Base-by-base conservation (phyloP, 1,140 invertebrate genomes). In the Micrasema longulum region DNA sequence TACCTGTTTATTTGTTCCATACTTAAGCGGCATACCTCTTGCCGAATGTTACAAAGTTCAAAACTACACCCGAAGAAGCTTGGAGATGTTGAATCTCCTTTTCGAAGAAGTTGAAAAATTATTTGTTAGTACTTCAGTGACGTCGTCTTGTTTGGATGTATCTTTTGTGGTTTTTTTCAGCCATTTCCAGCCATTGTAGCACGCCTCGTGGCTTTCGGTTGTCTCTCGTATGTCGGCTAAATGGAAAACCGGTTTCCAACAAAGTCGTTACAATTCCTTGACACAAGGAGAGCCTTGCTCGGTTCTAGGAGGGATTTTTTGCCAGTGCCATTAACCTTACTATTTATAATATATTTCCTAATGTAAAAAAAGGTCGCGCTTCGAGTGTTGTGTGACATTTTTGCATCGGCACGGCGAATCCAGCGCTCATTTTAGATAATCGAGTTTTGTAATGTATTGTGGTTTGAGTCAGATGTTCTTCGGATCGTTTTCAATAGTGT, bases 251-350 rank as follows among this genome's bases (percentile, higher is more conserved):
- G 73, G 73, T 75, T 71, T 16, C 16, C 26, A 7, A 62, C 62
- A 48, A 71, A 74, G 73, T 75, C 73, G 73, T 75, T 75, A 75
- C 73, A 64, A 75, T 71, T 74, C 36, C 62, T 63, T 45, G 62
- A 66, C 70, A 72, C 53, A 71, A 69, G 50, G 55, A 60, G 38
- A 47, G 60, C 20, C 38, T 47, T 47, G 38, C 53, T n/a, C 12
- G 43, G 52, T 35, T 60, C 26, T 69, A 68, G 26, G 65, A 53
- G 62, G 62, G 70, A 67, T 47, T 53, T 68, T 69, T 69, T 5
- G 11, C 60, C 52, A 38, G 38, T 63, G 71, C 41, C 65, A 73
- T 68, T 67, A 68, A 68, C 64, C 64, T 68, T 68, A 45, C 4
- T 45, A 31, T 31, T 31, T 31, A 57, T 57, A 36, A 57, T 57